Percentiles rank a stretch among this genome's conserved stretches.
Conservation (phyloP, 2,113 vertebrate genomes). For the Pomatorhinus ruficollis region DNA sequence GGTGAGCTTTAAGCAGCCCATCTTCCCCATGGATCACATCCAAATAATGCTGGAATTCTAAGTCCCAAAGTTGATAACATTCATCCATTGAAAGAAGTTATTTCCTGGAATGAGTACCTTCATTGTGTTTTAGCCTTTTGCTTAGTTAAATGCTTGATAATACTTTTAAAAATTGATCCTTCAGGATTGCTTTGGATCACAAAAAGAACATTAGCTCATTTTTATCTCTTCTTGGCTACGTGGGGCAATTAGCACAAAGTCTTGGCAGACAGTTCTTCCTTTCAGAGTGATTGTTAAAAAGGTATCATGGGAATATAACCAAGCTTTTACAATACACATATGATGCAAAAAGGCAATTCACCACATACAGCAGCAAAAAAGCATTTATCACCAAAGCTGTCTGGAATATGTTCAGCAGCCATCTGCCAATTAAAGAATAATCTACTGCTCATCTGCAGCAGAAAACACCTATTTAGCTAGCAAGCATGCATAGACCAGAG, state of each 20-base stretch:
- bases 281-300: conserved; percentile 21
- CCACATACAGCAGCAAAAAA: background rate
- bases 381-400: background rate
- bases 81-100: background rate
- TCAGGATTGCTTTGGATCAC: conserved; percentile 15
- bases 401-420: background rate
- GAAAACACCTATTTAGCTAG: background rate
- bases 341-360: conserved; percentile 14
- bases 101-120: background rate
- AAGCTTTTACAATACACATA: background rate
- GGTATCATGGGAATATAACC: background rate
- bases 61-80: background rate
- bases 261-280: background rate
- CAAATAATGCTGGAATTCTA: background rate
- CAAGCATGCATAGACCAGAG: background rate
- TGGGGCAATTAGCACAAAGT: conserved; percentile 33
- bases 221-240: conserved; percentile 6
- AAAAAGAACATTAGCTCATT: conserved; percentile 1
- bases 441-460: background rate
- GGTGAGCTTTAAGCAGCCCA: background rate
- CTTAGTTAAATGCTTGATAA: conserved; percentile 25
- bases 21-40: background rate
- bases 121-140: conserved; percentile 9
- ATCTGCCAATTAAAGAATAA: conserved; percentile 9
- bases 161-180: conserved; percentile 38